These are phyloP conservation scores for Aplysina aerophoba DNA, from an alignment of 37 sponge, comb jelly and placozoan genomes.

Conservation along the genomic window DNA sequence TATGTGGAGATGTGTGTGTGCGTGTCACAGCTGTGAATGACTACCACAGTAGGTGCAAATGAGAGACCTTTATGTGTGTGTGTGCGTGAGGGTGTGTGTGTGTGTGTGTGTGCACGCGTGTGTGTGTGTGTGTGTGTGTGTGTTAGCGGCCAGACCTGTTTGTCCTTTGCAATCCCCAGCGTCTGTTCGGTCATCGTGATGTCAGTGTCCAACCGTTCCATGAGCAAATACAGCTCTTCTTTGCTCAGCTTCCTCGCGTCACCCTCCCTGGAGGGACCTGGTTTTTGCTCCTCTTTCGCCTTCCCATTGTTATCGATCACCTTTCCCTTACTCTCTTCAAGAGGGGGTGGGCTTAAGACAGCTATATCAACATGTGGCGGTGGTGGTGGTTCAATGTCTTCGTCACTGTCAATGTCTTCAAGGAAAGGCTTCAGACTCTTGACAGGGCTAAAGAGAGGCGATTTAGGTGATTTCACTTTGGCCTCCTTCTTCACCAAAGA, in stretches of 20 bases:
- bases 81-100: no score
- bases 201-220: constrained; percentile 76
- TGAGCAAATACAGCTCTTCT: constrained; percentile 72
- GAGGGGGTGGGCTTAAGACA: not conserved
- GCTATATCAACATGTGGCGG: constrained; percentile 37
- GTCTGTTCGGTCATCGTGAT: constrained; percentile 58
- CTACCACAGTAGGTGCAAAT: no score
- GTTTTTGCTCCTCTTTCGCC: not conserved
- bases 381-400: constrained; percentile 54
- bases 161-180: constrained; percentile 58
- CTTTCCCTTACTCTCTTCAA: not conserved
- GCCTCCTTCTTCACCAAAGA: not conserved
- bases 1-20: no score
- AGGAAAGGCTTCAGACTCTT: constrained; percentile 29
- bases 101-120: no score
- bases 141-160: constrained; percentile 35
- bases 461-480: not conserved
- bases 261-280: not conserved
- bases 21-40: no score
- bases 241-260: constrained; percentile 48
- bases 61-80: no score
- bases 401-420: constrained; percentile 84
- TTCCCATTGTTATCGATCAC: not conserved
- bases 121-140: no score
- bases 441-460: not conserved